Evolutionary conservation across 2,113 vertebrate species (phyloP).

Genomic region (Callocephalon fimbriatum): DNA sequence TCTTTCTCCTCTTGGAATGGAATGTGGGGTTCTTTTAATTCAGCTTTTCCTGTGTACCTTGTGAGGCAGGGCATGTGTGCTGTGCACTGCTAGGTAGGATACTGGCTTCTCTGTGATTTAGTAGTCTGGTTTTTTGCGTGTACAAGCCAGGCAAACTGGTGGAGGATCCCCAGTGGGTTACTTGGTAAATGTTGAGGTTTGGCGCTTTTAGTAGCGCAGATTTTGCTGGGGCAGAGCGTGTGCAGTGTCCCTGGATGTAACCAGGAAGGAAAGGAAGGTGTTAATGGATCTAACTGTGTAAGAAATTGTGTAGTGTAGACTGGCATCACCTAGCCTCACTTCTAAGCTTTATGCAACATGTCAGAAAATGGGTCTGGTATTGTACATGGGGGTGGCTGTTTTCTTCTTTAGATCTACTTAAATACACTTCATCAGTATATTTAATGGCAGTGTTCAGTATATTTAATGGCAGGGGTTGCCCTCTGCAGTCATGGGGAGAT

Average conservation of each 20-base stretch:
- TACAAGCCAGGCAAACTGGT: background rate
- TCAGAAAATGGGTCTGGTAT: background rate
- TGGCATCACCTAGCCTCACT: background rate
- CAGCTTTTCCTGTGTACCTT: background rate
- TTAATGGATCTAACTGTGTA: background rate
- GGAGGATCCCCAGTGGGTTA: background rate
- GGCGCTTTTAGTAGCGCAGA: background rate
- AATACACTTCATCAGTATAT: background rate
- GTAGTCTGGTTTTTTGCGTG: background rate
- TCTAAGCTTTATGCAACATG: background rate
- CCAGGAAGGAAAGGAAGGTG: background rate
- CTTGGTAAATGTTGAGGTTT: background rate
- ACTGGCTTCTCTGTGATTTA: background rate
- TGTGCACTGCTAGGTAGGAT: background rate
- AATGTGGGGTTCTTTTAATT: background rate
- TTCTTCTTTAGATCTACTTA: background rate
- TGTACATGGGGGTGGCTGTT: background rate
- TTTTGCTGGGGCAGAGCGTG: background rate
- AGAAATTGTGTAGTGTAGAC: background rate
- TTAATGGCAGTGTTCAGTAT: background rate
- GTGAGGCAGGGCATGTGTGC: background rate
- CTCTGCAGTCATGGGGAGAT: accelerated
- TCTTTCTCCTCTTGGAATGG: background rate
- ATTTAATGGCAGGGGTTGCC: background rate
- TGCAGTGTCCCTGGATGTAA: background rate